Base-by-base conservation (phyloP, 2,797 vertebrate species). In the Phalloptychus januarius region DNA sequence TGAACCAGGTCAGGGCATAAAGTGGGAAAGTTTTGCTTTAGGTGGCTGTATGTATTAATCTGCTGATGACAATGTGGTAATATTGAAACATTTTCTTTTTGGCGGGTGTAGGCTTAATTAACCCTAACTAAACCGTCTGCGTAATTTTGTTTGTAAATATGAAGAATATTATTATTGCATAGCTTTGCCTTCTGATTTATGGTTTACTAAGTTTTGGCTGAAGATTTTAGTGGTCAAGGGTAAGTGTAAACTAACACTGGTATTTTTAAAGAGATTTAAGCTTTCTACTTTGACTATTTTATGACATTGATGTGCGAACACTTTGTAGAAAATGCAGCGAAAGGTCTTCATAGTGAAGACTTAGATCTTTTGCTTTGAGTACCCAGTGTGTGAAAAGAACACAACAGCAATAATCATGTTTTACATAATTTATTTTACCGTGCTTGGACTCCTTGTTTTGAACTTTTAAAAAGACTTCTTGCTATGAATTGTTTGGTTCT, bases 1-100 rank as follows among this genome's bases (percentile, higher is more conserved):
- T 81, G 94, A 96, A 87, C 95, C 98, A 92, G 98, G 98, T 99
- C 92, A 92, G 82, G 71, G 16, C 1, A 31, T 31, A 11, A 18
- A 20, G 7, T 23, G 23, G 7, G 7, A 0, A 42, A 33, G 56
- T n/a, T 65, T 42, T 69, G 25, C 40, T 45, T 45, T 15, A 16
- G 1, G 40, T n/a, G 2, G 38, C 2, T 44, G 11, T 4, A 36
- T 5, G n/a, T 18, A 4, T 36, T 13, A 7, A 6, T 40, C 28
- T 45, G 20, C 28, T 54, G 54, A 25, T 65, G 65, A 46, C 42
- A 33, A 10, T 76, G 63, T 45, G n/a, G 8, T 52, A 20, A 65
- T 38, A 65, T 1, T 65, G 31, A 38, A 65, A 36, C 61, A 18
- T 16, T 65, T 36, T 2, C 4, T 67, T 36, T 8, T 40, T 20